Evolutionary conservation across 2,113 vertebrate species (phyloP), one percentile per base, ranked within the genome.

Genomic region (Okapia johnstoni): DNA sequence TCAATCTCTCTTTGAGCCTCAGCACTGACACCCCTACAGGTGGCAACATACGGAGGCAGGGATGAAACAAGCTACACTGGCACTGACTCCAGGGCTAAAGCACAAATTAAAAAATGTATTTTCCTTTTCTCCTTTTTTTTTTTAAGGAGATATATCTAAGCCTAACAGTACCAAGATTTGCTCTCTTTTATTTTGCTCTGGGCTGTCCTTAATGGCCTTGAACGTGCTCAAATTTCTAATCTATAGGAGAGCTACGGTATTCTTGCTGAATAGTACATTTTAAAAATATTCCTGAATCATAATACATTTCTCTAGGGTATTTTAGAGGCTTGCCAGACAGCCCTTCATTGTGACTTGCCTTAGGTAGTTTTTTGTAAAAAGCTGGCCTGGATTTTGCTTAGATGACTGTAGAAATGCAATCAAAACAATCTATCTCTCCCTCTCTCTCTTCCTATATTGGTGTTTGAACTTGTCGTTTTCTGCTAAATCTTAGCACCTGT

Each of bases 241-340:
- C 80, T 93, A 85, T 89, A 66, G 92, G 52, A 94, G 36, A 97
- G 46, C 17, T 80, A 17, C 52, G 26, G 28, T 28, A 60, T 93
- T 97, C 58, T 90, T 97, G 96, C 89, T 96, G 92, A 96, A 40
- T 58, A 81, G 60, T 40, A 46, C 28, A 30, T 95, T 96, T 97
- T 36, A 81, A 94, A 87, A 89, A 70, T 85, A 79, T 95, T 97
- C 85, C 66, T 77, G 46, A 76, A 46, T 93, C 66, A 93, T 87
- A 83, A 96, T 60, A 21, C 57, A 81, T 96, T 89, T 96, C 93
- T 93, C 55, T 60, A 92, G 86, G 52, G 85, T 81, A 58, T 85
- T n/a, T 87, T 86, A 79, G 70, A 95, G 52, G 79, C n/a, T 84
- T 88, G 70, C n/a, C 70, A 79, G 86, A 11, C 13, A 83, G 46